Percentiles rank a stretch among this genome's conserved stretches.
These are phyloP conservation scores for Megaceryle alcyon DNA, from an alignment of 2,797 vertebrate species.

Conservation along the genomic window DNA sequence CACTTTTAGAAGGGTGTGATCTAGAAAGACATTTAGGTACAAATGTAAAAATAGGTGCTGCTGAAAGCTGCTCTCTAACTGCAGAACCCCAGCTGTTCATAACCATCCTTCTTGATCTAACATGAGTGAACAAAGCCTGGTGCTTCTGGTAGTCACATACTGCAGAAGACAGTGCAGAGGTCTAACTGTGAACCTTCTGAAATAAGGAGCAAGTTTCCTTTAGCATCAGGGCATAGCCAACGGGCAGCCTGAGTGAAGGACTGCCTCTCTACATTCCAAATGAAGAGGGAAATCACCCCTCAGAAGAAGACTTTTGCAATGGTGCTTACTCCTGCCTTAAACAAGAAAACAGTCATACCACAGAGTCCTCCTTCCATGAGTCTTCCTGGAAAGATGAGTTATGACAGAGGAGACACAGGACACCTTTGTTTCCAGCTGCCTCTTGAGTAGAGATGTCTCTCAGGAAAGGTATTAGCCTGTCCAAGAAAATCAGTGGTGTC, in stretches of 20 bases:
- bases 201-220: neutral
- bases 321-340: neutral
- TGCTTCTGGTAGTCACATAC: neutral
- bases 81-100: neutral
- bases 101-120: neutral
- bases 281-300: neutral
- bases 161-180: neutral
- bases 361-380: neutral
- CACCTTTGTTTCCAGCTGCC: conserved; percentile 4
- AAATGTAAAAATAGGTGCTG: neutral
- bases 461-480: conserved; percentile 45
- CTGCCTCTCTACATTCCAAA: neutral
- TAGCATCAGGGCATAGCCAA: neutral
- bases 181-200: neutral
- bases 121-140: neutral
- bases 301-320: neutral
- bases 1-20: neutral
- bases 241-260: neutral
- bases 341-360: neutral
- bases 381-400: neutral
- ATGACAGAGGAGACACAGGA: neutral
- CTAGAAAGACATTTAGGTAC: neutral
- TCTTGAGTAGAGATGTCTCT: conserved; percentile 20
- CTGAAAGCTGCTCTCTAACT: neutral
- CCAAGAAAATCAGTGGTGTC: conserved; percentile 12